Base-by-base conservation (phyloP, 2,113 vertebrate species). In the Paraplagusia blochii region DNA sequence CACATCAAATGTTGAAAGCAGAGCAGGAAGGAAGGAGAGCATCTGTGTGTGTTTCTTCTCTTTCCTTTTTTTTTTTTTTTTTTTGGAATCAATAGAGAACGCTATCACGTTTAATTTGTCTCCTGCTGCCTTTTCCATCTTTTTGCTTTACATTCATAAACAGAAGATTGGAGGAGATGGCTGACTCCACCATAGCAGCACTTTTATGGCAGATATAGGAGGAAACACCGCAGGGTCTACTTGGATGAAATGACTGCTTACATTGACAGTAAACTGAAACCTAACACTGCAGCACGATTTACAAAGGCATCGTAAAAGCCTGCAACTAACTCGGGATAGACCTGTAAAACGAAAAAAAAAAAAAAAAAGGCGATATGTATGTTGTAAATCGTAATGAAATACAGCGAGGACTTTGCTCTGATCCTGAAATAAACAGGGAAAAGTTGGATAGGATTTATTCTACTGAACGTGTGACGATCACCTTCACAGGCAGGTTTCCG, bases 301-400 rank as follows among this genome's bases (percentile, higher is more conserved):
- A 79, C 51, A 73, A 85, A 83, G 76, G 34, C 58, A 44, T 58
- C 79, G 73, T 79, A 79, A 85, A 87, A 79, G 57, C 57, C 49
- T 14, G 36, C 0, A 55, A 79, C 70, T 44, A 57, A 64, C 65
- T 60, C 44, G n/a, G 52, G 38, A 40, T 40, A 40, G 13, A 40
- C 38, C 10, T 40, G 38, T 40, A 40, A 40, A 81, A n/a, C n/a
- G n/a, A 75, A 66, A 44, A 49, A 16, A 64, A 74, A 71, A 74
- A 64, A 53, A 58, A 14, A 6, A 6, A 6, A 4, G 51, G 44
- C 17, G 54, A 16, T 4, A 44, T 45, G 60, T 67, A 62, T 62
- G 87, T 58, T 74, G 60, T 89, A 86, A 85, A 84, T 58, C 22
- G 53, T 76, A 86, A 87, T 77, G 73, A 82, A 83, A 88, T 84